phyloP scores from a whole-genome alignment of 2,113 vertebrate genomes.

The Climacteris rufus region DNA sequence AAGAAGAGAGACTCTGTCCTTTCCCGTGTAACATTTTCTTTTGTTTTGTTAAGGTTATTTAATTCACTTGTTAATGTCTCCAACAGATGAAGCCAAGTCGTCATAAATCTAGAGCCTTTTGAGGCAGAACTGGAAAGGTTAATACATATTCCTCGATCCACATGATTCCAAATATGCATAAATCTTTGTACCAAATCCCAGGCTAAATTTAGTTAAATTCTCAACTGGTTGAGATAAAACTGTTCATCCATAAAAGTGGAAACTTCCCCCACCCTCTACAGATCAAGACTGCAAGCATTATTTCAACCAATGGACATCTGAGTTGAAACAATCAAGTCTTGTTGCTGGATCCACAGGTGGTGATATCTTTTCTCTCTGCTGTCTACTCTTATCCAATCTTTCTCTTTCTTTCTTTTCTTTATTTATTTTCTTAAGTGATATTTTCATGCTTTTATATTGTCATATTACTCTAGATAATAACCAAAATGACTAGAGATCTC shows the following conservation, averaged over 20 bases:
- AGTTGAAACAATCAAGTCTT: not conserved
- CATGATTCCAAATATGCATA: not conserved
- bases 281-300: not conserved
- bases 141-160: not conserved
- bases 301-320: not conserved
- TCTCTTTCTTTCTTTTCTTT: not conserved
- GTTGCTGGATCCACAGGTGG: too few relatives aligned
- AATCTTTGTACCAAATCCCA: not conserved
- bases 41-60: not conserved
- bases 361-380: not conserved
- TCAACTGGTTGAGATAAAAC: not conserved
- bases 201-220: not conserved
- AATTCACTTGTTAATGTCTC: not conserved
- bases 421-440: not conserved
- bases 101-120: not conserved
- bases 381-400: not conserved
- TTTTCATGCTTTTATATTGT: not conserved
- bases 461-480: too few relatives aligned
- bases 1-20: not conserved
- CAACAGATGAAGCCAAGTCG: not conserved
- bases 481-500: not conserved
- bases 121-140: not conserved
- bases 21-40: not conserved
- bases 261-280: rapidly evolving
- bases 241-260: not conserved